phyloP scores from a whole-genome alignment of 64 coral and sea anemone species.

The Montipora cactus region DNA sequence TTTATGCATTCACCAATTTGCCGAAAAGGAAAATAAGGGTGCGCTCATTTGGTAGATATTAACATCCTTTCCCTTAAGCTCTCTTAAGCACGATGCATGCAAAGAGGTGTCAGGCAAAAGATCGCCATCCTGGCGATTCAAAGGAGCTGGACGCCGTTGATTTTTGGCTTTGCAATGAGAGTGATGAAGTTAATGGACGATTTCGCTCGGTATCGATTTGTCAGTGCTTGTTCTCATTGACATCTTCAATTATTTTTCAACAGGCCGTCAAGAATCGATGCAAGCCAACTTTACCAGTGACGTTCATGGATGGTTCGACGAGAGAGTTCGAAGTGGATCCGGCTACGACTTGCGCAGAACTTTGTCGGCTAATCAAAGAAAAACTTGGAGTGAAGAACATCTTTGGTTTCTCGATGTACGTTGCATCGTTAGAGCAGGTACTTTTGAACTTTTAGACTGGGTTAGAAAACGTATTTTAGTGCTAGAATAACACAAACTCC shows the following conservation, averaged over 20 bases:
- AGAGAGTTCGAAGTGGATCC: slow-evolving; percentile 37
- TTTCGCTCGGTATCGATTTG: neutral
- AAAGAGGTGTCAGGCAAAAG: too few species aligned
- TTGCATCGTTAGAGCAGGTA: slow-evolving; percentile 32
- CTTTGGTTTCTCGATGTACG: slow-evolving; percentile 67
- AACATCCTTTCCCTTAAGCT: too few species aligned
- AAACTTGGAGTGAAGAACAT: slow-evolving; percentile 29
- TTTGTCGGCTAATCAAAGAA: slow-evolving; percentile 8
- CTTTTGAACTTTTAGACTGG: neutral
- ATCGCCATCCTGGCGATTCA: too few species aligned
- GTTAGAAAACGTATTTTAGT: too few species aligned
- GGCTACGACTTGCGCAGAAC: slow-evolving; percentile 50
- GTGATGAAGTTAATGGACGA: too few species aligned
- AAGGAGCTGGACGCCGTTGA: too few species aligned
- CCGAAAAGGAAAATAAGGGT: too few species aligned
- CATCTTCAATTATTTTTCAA: neutral
- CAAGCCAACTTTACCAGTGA: slow-evolving; percentile 10
- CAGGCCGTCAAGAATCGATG: slow-evolving; percentile 48
- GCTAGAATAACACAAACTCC: too few species aligned
- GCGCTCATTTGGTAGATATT: too few species aligned
- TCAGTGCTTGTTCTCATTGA: neutral
- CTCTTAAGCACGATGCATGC: too few species aligned
- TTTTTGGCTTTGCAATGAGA: too few species aligned
- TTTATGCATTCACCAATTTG: too few species aligned
- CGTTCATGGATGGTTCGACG: slow-evolving; percentile 36